phyloP scores from a whole-genome alignment of 2,797 vertebrate genomes.

The Lemur catta region DNA sequence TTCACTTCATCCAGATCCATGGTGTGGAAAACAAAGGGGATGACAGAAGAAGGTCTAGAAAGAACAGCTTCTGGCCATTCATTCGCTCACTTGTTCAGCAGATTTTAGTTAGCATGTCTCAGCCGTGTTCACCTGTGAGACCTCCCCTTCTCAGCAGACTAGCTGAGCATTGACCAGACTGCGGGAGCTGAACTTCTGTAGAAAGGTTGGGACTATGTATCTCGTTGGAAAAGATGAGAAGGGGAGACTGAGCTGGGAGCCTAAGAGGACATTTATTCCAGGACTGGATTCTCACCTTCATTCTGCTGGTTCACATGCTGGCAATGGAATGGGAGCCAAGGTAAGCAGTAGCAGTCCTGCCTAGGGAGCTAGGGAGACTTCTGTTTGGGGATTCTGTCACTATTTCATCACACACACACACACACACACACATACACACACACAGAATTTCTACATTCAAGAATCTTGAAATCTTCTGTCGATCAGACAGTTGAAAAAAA shows the following conservation, averaged over 20 bases:
- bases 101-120: not conserved
- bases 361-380: not conserved
- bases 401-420: not conserved
- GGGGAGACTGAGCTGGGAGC: not conserved
- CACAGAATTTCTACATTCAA: not conserved
- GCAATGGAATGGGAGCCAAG: not conserved
- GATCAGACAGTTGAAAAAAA: not conserved
- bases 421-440: not conserved
- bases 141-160: not conserved
- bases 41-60: not conserved
- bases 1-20: not conserved
- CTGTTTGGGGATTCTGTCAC: not conserved
- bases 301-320: not conserved
- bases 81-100: not conserved
- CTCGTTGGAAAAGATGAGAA: not conserved
- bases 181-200: not conserved
- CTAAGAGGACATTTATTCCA: not conserved
- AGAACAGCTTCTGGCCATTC: not conserved
- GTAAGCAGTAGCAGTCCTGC: not conserved
- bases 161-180: not conserved
- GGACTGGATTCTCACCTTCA: not conserved
- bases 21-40: not conserved
- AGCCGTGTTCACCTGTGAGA: not conserved
- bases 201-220: not conserved
- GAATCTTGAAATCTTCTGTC: not conserved